These are phyloP conservation scores for Cremastinae sp. DNA, from an alignment of 2,888 invertebrate genomes.

Conservation along the genomic window DNA sequence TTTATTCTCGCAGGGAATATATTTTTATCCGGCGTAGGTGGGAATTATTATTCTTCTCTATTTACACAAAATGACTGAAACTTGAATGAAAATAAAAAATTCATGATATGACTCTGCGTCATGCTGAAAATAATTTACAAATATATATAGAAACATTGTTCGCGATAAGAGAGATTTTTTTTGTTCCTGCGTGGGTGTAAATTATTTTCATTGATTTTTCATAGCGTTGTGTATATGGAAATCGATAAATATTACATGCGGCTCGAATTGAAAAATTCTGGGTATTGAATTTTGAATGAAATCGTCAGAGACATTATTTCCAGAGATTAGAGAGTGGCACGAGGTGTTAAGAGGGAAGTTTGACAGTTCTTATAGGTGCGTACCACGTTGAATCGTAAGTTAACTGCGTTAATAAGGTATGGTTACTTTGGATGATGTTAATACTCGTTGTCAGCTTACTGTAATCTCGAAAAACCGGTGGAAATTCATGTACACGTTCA, in stretches of 20 bases:
- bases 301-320: background rate
- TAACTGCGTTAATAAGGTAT: slow-evolving; percentile 6
- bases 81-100: too few species aligned
- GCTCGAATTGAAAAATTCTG: background rate
- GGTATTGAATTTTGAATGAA: background rate
- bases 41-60: too few species aligned
- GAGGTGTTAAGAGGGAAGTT: slow-evolving; percentile 26
- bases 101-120: too few species aligned
- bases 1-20: too few species aligned
- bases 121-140: too few species aligned
- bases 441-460: slow-evolving; percentile 47
- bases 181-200: too few species aligned
- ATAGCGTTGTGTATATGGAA: too few species aligned
- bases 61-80: too few species aligned
- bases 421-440: slow-evolving; percentile 27
- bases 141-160: too few species aligned
- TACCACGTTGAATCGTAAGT: slow-evolving; percentile 22
- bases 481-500: slow-evolving; percentile 7
- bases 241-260: background rate
- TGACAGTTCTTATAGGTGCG: slow-evolving; percentile 39
- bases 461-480: slow-evolving; percentile 57
- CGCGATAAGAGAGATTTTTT: too few species aligned
- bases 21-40: too few species aligned
- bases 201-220: too few species aligned
- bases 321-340: slow-evolving; percentile 28